Base-by-base conservation (phyloP, 1,140 invertebrate species). In the Tenebrio molitor region DNA sequence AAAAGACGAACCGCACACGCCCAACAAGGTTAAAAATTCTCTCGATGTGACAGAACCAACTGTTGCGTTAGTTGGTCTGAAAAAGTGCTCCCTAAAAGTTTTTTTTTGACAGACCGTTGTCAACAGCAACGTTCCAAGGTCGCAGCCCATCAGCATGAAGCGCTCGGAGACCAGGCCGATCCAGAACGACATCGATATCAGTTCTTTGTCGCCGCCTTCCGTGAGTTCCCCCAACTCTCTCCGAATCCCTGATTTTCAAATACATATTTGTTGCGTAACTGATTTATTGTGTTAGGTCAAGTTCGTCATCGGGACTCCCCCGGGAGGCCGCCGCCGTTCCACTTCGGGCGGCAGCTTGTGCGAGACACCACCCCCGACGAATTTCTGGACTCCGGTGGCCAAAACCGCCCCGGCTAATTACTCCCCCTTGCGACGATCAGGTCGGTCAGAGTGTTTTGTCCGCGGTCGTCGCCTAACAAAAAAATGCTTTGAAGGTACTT, bases 241-340 rank as follows among this genome's bases (percentile, higher is more conserved):
- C 63, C 53, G 69, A 34, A 15, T 73, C 71, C 29, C 25, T 29
- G 25, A 29, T 29, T 29, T 29, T 29, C 25, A 29, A n/a, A n/a
- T n/a, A n/a, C n/a, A n/a, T n/a, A n/a, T n/a, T n/a, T n/a, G n/a
- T n/a, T n/a, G n/a, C n/a, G n/a, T n/a, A n/a, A n/a, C n/a, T n/a
- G n/a, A n/a, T n/a, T n/a, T n/a, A n/a, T n/a, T n/a, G 25, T 29
- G 3, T 29, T 58, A 90, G 90, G 90, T 95, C 50, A 94, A 96
- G 80, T 97, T 96, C 84, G 91, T 91, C 42, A 93, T 97, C 84
- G 94, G 94, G n/a, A 95, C 95, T 39, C 94, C 95, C 25, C 95
- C 95, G 4, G 88, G 88, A 34, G 88, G 89, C 76, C 86, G 85
- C 23, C 88, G 90, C 76, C 87, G 91, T 73, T 88, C 90, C 63